Percentiles rank a stretch among this genome's conserved stretches.
phyloP scores from a whole-genome alignment of 2,113 vertebrate species.

The Charadrius vociferus region DNA sequence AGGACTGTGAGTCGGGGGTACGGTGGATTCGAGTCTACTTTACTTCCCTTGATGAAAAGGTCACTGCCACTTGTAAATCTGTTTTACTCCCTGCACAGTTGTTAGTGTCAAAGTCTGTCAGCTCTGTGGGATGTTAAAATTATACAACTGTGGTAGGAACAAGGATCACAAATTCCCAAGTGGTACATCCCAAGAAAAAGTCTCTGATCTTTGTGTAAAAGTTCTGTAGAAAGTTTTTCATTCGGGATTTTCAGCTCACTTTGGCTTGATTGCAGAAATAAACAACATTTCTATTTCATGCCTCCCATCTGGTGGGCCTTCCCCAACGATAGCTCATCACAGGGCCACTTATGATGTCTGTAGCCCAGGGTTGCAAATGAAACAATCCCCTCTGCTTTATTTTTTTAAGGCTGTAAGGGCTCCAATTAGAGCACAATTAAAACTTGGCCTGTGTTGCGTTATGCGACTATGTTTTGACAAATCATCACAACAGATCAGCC shows the following conservation, averaged over 20 bases:
- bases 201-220: slow-evolving; percentile 56
- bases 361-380: not conserved
- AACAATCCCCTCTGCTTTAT: not conserved
- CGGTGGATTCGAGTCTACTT: slow-evolving; percentile 7
- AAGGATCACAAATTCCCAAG: slow-evolving; percentile 33
- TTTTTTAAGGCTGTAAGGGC: not conserved
- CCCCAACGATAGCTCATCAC: not conserved
- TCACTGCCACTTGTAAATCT: slow-evolving; percentile 66
- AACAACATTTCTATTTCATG: slow-evolving; percentile 9
- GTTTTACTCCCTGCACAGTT: slow-evolving; percentile 50
- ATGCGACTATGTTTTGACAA: slow-evolving; percentile 49
- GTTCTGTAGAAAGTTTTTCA: slow-evolving; percentile 32
- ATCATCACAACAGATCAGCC: not conserved
- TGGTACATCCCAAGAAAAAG: slow-evolving; percentile 25
- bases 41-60: slow-evolving; percentile 66
- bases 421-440: slow-evolving; percentile 15
- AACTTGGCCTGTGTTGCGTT: slow-evolving; percentile 1
- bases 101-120: slow-evolving; percentile 57
- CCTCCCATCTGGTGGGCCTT: slow-evolving; percentile 27
- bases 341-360: not conserved
- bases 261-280: slow-evolving; percentile 59
- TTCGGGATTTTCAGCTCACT: slow-evolving; percentile 28
- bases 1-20: slow-evolving; percentile 21
- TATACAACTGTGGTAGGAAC: slow-evolving; percentile 27
- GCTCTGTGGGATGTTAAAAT: slow-evolving; percentile 47